Percentiles rank a stretch among this genome's conserved stretches.
phyloP scores from a whole-genome alignment of 2,797 vertebrate species.

The Holocentrus rufus region DNA sequence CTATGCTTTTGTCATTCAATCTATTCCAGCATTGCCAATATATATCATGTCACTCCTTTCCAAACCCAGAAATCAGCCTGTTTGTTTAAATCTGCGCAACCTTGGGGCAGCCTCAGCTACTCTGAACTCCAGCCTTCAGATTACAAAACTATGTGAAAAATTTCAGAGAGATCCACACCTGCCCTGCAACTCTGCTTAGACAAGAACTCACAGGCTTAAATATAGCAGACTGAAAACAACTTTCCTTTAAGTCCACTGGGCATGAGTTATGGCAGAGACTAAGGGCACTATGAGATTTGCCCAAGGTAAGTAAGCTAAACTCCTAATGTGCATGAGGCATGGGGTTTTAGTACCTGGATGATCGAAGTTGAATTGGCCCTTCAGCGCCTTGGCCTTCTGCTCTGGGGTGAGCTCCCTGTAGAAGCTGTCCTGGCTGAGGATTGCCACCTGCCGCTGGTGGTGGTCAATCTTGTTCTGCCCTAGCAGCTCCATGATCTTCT shows the following conservation, averaged over 20 bases:
- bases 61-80: no score
- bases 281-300: not conserved
- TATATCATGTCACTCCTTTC: not conserved
- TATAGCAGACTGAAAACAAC: not conserved
- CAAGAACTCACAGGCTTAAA: not conserved
- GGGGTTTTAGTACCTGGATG: slow-evolving; percentile 87
- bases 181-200: not conserved
- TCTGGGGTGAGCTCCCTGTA: slow-evolving; percentile 94
- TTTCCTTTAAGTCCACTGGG: not conserved
- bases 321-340: not conserved
- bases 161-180: not conserved
- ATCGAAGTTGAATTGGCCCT: slow-evolving; percentile 99
- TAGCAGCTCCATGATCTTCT: slow-evolving; percentile 96
- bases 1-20: not conserved
- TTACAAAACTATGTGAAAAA: not conserved
- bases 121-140: not conserved
- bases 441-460: slow-evolving; percentile 94
- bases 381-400: slow-evolving; percentile 94
- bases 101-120: not conserved
- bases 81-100: not conserved
- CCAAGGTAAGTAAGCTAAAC: not conserved
- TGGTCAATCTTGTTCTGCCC: slow-evolving; percentile 97
- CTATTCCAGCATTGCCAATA: not conserved
- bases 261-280: not conserved
- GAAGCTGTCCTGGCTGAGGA: slow-evolving; percentile 98